Percentiles rank a stretch among this genome's conserved stretches.
phyloP scores from a whole-genome alignment of 2,113 vertebrate genomes.

The Marmota monax region DNA sequence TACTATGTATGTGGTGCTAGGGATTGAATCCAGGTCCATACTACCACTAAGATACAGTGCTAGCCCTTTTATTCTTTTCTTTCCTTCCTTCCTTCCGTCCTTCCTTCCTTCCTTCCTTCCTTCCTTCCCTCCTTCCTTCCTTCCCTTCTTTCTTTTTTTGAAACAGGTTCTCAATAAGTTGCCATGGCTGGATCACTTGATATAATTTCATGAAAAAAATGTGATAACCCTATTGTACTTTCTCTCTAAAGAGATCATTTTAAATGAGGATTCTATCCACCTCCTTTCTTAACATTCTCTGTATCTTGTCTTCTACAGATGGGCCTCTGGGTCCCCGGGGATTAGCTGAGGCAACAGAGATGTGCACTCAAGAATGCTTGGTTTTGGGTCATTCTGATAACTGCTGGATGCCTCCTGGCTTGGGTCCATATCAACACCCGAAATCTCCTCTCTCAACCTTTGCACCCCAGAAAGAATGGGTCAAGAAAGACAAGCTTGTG shows the following conservation, averaged over 20 bases:
- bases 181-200: not conserved
- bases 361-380: conserved; percentile 99
- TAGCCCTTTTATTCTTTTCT: not conserved
- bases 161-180: not conserved
- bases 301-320: conserved; percentile 86
- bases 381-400: conserved; percentile 99
- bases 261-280: conserved; percentile 59
- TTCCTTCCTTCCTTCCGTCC: too few species aligned
- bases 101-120: too few species aligned
- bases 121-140: too few species aligned
- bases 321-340: conserved; percentile 96
- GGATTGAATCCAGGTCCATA: not conserved
- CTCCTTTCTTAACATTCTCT: not conserved
- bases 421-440: conserved; percentile 95
- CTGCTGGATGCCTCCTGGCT: conserved; percentile 98
- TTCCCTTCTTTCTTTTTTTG: not conserved
- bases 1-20: not conserved
- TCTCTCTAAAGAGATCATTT: conserved; percentile 23
- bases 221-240: not conserved
- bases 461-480: conserved; percentile 96
- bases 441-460: conserved; percentile 97
- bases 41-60: not conserved
- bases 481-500: conserved; percentile 98
- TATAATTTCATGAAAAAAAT: not conserved
- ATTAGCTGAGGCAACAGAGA: conserved; percentile 98